Percentiles rank a stretch among this genome's conserved stretches.
Conservation (phyloP, 2,888 invertebrate genomes). For the Drosophila helvetica region DNA sequence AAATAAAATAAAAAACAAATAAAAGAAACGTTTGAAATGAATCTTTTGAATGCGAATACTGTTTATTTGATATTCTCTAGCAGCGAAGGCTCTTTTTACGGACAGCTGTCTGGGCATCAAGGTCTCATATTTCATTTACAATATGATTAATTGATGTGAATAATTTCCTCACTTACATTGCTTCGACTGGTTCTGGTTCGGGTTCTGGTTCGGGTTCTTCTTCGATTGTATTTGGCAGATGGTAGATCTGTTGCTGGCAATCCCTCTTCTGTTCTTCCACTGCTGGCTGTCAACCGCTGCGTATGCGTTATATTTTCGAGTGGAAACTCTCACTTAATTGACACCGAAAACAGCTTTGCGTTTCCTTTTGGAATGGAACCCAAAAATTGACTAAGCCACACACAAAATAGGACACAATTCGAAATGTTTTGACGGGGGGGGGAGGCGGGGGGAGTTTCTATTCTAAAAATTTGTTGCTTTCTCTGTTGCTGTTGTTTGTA, state of each 20-base stretch:
- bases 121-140: too few relatives aligned
- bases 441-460: slow-evolving; percentile 18
- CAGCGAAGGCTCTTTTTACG: too few relatives aligned
- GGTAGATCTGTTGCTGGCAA: slow-evolving; percentile 12
- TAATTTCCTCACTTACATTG: slow-evolving; percentile 48
- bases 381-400: slow-evolving; percentile 41
- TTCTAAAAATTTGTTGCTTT: slow-evolving; percentile 18
- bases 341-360: slow-evolving; percentile 50
- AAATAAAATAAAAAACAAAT: background rate
- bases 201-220: slow-evolving; percentile 2
- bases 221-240: slow-evolving; percentile 21
- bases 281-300: slow-evolving; percentile 23
- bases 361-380: slow-evolving; percentile 12
- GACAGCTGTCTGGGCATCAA: too few relatives aligned
- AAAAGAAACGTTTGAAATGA: background rate
- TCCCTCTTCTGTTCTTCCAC: slow-evolving; percentile 1
- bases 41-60: background rate
- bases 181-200: slow-evolving; percentile 23
- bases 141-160: too few relatives aligned
- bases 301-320: slow-evolving; percentile 48
- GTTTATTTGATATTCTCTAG: too few relatives aligned
- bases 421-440: slow-evolving; percentile 9
- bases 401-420: slow-evolving; percentile 13
- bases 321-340: slow-evolving; percentile 57
- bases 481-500: slow-evolving; percentile 41